Conservation (phyloP, 1,140 invertebrate genomes). For the Neocloeon triangulifer region DNA sequence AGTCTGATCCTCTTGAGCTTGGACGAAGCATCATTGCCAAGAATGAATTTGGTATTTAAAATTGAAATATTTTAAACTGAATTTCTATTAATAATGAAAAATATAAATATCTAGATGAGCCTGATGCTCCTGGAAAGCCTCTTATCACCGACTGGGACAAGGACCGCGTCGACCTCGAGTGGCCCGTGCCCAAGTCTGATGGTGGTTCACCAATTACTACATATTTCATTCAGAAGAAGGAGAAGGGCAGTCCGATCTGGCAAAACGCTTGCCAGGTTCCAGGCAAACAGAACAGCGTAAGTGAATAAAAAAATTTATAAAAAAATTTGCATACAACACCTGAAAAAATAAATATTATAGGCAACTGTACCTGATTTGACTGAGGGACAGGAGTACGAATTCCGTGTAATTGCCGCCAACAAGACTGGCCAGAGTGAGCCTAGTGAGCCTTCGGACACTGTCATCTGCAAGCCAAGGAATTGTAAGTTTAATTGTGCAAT, state of each 20-base stretch:
- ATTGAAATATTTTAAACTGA: constrained; percentile 7
- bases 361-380: constrained; percentile 68
- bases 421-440: constrained; percentile 88
- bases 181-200: constrained; percentile 64
- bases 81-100: no score
- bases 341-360: constrained; percentile 10
- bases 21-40: constrained; percentile 72
- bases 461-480: constrained; percentile 67
- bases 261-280: constrained; percentile 72
- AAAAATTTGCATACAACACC: background rate
- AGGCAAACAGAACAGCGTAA: constrained; percentile 42
- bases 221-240: constrained; percentile 92
- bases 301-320: constrained; percentile 6
- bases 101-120: constrained; percentile 61
- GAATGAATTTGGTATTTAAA: constrained; percentile 53
- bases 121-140: constrained; percentile 74
- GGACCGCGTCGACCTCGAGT: constrained; percentile 76
- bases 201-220: constrained; percentile 78
- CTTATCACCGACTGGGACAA: constrained; percentile 78
- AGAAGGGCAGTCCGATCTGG: constrained; percentile 77
- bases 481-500: constrained; percentile 23
- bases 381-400: constrained; percentile 91
- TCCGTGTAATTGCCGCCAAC: constrained; percentile 87
- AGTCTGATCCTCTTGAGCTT: constrained; percentile 78
- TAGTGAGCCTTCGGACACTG: constrained; percentile 72